phyloP scores from a whole-genome alignment of 2,797 vertebrate species.

The Amphiprion clarkii region DNA sequence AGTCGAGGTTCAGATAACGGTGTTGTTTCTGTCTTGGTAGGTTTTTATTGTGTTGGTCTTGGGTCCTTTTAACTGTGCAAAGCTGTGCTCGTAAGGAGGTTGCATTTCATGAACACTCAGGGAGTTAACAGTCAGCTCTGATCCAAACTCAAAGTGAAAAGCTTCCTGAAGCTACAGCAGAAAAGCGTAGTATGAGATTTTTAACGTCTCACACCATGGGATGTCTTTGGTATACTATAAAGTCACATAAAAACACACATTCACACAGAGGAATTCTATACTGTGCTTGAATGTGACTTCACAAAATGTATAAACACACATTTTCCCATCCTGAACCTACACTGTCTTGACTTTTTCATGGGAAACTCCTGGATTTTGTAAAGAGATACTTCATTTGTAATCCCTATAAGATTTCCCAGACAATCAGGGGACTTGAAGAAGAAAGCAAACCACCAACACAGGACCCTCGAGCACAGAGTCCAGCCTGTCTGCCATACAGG shows the following conservation, averaged over 20 bases:
- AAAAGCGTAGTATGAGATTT: constrained; percentile 31
- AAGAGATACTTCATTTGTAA: constrained; percentile 43
- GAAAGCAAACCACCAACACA: constrained; percentile 43
- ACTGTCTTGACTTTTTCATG: constrained; percentile 36
- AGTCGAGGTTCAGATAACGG: constrained; percentile 17
- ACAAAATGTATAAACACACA: constrained; percentile 12
- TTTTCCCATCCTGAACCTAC: constrained; percentile 3
- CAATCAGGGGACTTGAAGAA: constrained; percentile 31
- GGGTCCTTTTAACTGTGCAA: constrained; percentile 22
- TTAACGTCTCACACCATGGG: constrained; percentile 32
- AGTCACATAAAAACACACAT: constrained; percentile 24
- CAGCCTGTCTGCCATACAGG: constrained; percentile 54
- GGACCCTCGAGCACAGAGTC: constrained; percentile 42
- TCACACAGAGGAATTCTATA: constrained; percentile 4
- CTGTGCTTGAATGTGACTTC: background rate
- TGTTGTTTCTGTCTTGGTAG: constrained; percentile 14
- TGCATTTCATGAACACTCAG: constrained; percentile 23
- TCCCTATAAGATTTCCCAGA: constrained; percentile 55
- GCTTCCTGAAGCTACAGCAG: constrained; percentile 30
- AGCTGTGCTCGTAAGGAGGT: constrained; percentile 2
- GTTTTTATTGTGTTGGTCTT: constrained; percentile 32
- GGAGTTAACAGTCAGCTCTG: constrained; percentile 1
- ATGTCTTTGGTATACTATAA: constrained; percentile 11
- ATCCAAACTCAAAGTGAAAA: background rate
- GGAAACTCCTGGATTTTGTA: constrained; percentile 42